Evolutionary conservation across 2,888 invertebrate species (phyloP).

Genomic region (Machimus rusticus): DNA sequence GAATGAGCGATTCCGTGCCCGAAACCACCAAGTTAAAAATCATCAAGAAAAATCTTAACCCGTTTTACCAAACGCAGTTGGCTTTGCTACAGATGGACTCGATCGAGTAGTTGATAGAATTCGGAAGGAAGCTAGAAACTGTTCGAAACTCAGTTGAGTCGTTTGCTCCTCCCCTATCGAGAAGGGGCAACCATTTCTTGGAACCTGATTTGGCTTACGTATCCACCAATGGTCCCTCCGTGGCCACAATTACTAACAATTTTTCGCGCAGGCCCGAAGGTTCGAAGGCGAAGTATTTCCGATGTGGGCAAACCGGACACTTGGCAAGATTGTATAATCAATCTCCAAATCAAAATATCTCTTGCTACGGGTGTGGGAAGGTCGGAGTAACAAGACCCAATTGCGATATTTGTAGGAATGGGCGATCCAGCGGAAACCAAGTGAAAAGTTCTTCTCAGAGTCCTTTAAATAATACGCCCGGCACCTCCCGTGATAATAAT

Average conservation of each 20-base stretch:
- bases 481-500: no score
- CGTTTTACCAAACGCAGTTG: not conserved
- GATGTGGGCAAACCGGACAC: not conserved
- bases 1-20: not conserved
- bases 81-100: not conserved
- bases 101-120: not conserved
- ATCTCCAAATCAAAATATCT: no score
- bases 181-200: not conserved
- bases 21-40: not conserved
- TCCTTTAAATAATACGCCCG: no score
- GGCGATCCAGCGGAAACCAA: no score
- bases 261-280: no score
- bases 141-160: not conserved
- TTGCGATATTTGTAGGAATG: no score
- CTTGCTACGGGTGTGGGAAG: no score
- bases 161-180: not conserved
- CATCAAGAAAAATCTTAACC: not conserved
- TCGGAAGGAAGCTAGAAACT: not conserved
- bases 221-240: not conserved
- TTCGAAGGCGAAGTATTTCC: not conserved
- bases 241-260: no score
- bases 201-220: not conserved
- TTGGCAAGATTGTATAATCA: not conserved
- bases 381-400: no score
- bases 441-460: no score